Evolutionary conservation across 2,113 vertebrate genomes (phyloP), one percentile per base, ranked within the genome.

Genomic region (Ailuropoda melanoleuca): DNA sequence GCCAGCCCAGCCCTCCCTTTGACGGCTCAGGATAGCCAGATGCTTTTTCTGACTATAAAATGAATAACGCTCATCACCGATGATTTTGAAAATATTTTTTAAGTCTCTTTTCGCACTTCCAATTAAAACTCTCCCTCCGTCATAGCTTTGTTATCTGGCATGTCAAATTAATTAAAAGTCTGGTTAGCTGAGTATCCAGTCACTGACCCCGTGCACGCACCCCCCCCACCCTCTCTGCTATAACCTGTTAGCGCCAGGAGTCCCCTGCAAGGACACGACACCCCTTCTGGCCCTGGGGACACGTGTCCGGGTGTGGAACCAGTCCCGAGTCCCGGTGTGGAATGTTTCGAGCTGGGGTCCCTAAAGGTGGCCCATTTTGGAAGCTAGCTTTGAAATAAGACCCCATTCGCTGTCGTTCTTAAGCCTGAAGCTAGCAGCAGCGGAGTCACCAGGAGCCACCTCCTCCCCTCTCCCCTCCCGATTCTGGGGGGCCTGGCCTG

Each of bases 331-430:
- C 43, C 43, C 5, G 4, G 3, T 4, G 2, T 10, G n/a, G 2
- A 8, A 2, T 6, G 29, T 11, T 18, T 14, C 21, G 0, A 21
- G 37, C 75, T 53, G n/a, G 31, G 15, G 68, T 56, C 56, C 82
- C 94, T 68, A 18, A 55, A 88, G 26, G 23, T 1, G 37, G 24
- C 31, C 53, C 31, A 1, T 39, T 83, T 68, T 29, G 10, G 68
- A 84, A 85, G 90, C 53, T 26, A 84, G 43, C 43, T 94, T 94
- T 78, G 43, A 86, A 74, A 48, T 39, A 53, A 83, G 75, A 66
- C 6, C 14, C 8, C 43, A 1, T 58, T 14, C 17, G 58, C 37
- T 1, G 0, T 14, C 66, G 39, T 64, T 89, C 85, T 86, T 17
- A 29, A 19, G 19, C 2, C 2, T 0, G 19, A 97, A 80, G 56